A percentile compares a stretch with the other conserved stretches of the same genome.
phyloP scores from a whole-genome alignment of 37 sponge, comb jelly and placozoan genomes.

The Bolinopsis microptera region DNA sequence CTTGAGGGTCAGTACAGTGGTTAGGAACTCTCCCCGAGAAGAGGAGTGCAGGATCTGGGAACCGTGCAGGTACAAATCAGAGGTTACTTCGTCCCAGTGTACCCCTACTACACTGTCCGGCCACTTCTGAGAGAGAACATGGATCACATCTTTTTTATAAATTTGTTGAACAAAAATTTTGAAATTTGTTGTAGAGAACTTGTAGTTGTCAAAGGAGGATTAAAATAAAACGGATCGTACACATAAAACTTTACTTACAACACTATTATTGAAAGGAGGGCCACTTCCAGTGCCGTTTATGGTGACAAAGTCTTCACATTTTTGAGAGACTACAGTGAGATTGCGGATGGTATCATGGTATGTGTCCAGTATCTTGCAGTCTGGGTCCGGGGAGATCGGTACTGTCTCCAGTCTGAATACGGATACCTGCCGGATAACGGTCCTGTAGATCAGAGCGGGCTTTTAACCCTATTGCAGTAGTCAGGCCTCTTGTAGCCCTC shows the following conservation, averaged over 20 bases:
- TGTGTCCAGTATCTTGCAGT: conserved; percentile 18
- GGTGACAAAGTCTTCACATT: not conserved
- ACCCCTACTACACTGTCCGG: not conserved
- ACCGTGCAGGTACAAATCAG: conserved; percentile 1
- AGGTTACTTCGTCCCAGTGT: conserved; percentile 42
- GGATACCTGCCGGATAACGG: not conserved
- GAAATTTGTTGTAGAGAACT: too few relatives aligned
- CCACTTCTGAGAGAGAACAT: not conserved
- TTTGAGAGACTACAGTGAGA: not conserved
- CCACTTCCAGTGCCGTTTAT: conserved; percentile 1
- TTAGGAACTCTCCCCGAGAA: not conserved
- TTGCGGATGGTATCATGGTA: conserved; percentile 6
- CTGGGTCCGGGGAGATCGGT: not conserved
- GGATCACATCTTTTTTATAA: too few relatives aligned
- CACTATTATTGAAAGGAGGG: not conserved
- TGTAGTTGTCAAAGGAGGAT: too few relatives aligned
- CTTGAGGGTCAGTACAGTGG: not conserved
- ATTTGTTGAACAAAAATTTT: too few relatives aligned
- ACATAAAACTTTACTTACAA: too few relatives aligned
- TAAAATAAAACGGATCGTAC: too few relatives aligned
- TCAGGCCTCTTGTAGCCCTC: not conserved
- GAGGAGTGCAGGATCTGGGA: conserved; percentile 17
- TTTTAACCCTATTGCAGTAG: not conserved
- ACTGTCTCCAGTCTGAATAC: conserved; percentile 1
- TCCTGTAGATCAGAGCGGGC: not conserved